Evolutionary conservation across 2,888 invertebrate genomes (phyloP).

Genomic region (Malthinus flaveolus): DNA sequence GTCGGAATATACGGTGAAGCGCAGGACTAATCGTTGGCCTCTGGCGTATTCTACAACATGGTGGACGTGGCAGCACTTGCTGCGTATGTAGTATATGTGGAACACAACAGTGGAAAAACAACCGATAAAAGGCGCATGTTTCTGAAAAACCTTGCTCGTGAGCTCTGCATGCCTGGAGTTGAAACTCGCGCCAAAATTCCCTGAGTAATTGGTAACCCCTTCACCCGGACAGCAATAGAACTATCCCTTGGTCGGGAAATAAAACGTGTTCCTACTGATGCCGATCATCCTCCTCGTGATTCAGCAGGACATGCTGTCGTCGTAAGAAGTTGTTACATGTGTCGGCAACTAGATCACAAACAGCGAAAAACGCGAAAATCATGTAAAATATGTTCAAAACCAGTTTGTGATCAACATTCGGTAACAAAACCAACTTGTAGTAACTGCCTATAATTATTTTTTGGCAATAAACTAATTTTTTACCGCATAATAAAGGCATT

Average conservation of each 20-base stretch:
- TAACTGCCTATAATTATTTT: too few relatives aligned
- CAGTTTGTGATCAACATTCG: neutral
- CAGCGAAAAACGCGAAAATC: neutral
- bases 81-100: neutral
- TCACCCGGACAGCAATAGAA: neutral
- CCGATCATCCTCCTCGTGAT: neutral
- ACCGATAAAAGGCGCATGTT: neutral
- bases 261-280: neutral
- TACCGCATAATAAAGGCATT: too few relatives aligned
- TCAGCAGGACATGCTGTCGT: neutral
- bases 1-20: neutral
- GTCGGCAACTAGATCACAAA: neutral
- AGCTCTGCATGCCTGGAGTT: neutral
- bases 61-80: neutral
- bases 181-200: neutral
- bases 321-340: neutral
- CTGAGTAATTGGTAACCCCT: neutral
- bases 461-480: too few relatives aligned
- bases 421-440: neutral
- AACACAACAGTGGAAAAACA: neutral
- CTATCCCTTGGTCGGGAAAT: neutral
- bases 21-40: neutral
- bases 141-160: neutral
- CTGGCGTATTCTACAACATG: slow-evolving; percentile 4
- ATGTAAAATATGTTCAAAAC: neutral